phyloP scores from a whole-genome alignment of 2,113 vertebrate genomes.

The Sardina pilchardus region DNA sequence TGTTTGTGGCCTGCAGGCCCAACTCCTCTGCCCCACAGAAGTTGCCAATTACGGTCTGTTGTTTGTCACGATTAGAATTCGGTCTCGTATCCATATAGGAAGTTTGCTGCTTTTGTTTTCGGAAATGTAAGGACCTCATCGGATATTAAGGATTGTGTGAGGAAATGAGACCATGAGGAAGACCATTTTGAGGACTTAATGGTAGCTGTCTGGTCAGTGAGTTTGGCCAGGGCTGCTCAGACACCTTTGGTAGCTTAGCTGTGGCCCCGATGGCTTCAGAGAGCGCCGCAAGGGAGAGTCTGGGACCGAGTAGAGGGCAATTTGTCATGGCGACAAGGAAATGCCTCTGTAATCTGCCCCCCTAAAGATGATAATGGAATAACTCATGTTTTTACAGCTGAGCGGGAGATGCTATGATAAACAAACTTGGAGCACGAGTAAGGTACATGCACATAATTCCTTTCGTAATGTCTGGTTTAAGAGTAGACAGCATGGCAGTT shows the following conservation, averaged over 20 bases:
- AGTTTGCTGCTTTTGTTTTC: neutral
- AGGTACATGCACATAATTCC: neutral
- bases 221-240: neutral
- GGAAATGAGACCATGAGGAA: neutral
- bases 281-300: neutral
- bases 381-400: conserved; percentile 11
- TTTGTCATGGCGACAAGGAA: conserved; percentile 20
- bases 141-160: neutral
- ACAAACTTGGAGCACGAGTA: neutral
- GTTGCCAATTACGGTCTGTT: neutral
- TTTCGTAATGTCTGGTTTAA: neutral
- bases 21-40: neutral
- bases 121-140: neutral
- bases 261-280: neutral
- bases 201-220: neutral
- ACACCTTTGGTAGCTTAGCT: neutral
- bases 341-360: conserved; percentile 7
- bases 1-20: neutral
- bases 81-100: neutral
- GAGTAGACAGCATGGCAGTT: neutral
- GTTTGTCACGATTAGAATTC: neutral
- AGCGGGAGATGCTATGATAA: neutral
- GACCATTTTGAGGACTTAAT: neutral
- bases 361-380: conserved; percentile 19
- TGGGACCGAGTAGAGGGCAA: neutral